phyloP scores from a whole-genome alignment of 2,113 vertebrate genomes.

The Elanoides forficatus region DNA sequence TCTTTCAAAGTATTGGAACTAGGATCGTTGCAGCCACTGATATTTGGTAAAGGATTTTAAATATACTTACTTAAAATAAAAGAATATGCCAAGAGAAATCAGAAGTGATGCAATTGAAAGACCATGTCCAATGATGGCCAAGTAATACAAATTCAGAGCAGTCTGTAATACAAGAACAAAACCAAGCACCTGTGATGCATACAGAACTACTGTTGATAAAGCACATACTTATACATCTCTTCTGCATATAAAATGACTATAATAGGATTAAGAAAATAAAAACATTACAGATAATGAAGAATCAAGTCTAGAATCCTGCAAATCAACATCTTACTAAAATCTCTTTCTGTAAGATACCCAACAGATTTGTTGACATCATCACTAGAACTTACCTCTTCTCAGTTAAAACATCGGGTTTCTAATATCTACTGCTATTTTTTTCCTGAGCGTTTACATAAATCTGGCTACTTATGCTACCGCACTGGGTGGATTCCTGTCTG shows the following conservation, averaged over 20 bases:
- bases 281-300: neutral
- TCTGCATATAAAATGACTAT: neutral
- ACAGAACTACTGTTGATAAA: neutral
- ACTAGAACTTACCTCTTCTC: neutral
- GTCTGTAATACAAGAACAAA: conserved; percentile 79
- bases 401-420: neutral
- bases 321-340: neutral
- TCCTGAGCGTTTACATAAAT: neutral
- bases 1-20: neutral
- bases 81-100: conserved; percentile 94
- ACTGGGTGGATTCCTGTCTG: neutral
- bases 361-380: neutral
- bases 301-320: neutral
- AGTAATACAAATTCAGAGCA: conserved; percentile 92
- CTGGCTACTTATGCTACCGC: neutral
- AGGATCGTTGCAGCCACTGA: neutral
- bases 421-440: neutral
- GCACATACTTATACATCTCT: neutral
- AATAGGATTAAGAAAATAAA: neutral
- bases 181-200: neutral
- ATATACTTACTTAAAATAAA: conserved; percentile 94
- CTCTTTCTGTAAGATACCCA: neutral
- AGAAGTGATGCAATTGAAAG: conserved; percentile 90
- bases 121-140: conserved; percentile 95
- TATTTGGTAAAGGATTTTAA: neutral